Conservation (phyloP, 1,140 invertebrate genomes). For the Microplitis mediator region DNA sequence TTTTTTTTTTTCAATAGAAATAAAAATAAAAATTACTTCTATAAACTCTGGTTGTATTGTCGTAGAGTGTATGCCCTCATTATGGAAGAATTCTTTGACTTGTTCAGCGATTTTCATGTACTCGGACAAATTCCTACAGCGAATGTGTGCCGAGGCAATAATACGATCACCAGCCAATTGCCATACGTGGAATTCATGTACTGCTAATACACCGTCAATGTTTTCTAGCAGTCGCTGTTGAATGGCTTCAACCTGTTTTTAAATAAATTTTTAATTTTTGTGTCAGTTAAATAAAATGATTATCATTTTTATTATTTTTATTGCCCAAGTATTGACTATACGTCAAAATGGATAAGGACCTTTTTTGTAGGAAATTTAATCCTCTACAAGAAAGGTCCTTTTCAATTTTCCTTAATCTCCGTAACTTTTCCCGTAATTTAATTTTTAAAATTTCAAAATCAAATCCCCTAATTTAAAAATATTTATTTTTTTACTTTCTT, state of each 20-base stretch:
- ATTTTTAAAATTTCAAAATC: no score
- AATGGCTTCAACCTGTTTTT: slow-evolving; percentile 77
- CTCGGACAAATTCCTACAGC: slow-evolving; percentile 84
- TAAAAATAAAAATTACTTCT: slow-evolving; percentile 41
- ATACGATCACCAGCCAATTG: slow-evolving; percentile 90
- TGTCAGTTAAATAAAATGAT: neutral
- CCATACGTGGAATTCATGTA: slow-evolving; percentile 96
- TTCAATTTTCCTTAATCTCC: no score
- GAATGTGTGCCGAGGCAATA: slow-evolving; percentile 91
- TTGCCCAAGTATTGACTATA: no score
- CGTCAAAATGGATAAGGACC: no score
- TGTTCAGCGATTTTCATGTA: slow-evolving; percentile 93
- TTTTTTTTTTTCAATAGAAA: slow-evolving; percentile 18
- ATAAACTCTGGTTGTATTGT: slow-evolving; percentile 95
- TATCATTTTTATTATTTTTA: no score
- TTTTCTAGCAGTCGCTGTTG: slow-evolving; percentile 82
- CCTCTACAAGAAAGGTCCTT: no score
- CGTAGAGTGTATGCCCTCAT: slow-evolving; percentile 89
- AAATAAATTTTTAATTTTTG: slow-evolving; percentile 5
- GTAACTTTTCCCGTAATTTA: no score
- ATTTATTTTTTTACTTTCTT: no score
- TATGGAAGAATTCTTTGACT: slow-evolving; percentile 94
- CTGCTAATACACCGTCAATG: slow-evolving; percentile 87
- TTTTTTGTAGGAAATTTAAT: no score
- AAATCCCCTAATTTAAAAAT: no score